Evolutionary conservation across 2,797 vertebrate species (phyloP).

Genomic region (Chromis chromis): DNA sequence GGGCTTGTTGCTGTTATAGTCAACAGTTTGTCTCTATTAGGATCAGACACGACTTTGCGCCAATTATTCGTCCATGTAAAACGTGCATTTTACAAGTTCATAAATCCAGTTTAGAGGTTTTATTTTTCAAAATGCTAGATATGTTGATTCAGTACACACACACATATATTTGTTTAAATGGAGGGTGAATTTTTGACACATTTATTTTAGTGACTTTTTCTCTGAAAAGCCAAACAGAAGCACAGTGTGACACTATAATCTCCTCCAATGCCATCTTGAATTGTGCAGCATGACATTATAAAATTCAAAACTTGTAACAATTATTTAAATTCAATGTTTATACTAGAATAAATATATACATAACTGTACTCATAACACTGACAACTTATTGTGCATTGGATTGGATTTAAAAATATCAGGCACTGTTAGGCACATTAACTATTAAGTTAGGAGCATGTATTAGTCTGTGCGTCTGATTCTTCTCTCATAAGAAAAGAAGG

Average conservation of each 20-base stretch:
- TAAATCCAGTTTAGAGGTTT: constrained; percentile 19
- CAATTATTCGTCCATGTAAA: neutral
- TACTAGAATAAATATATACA: neutral
- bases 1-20: neutral
- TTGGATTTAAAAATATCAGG: neutral
- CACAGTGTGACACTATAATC: neutral
- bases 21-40: neutral
- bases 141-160: neutral
- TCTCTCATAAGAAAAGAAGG: neutral
- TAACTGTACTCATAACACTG: neutral
- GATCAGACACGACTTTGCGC: neutral
- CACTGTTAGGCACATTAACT: neutral
- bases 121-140: neutral
- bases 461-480: too few relatives aligned
- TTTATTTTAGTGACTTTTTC: constrained; percentile 6
- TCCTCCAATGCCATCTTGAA: neutral
- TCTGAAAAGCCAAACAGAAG: neutral
- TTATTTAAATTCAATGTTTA: neutral
- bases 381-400: neutral
- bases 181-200: neutral
- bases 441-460: neutral
- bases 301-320: constrained; percentile 16
- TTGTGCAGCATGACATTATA: constrained; percentile 17
- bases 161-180: neutral
- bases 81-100: neutral